Evolutionary conservation across 2,888 invertebrate species (phyloP).

Genomic region (Elgonia sp.): DNA sequence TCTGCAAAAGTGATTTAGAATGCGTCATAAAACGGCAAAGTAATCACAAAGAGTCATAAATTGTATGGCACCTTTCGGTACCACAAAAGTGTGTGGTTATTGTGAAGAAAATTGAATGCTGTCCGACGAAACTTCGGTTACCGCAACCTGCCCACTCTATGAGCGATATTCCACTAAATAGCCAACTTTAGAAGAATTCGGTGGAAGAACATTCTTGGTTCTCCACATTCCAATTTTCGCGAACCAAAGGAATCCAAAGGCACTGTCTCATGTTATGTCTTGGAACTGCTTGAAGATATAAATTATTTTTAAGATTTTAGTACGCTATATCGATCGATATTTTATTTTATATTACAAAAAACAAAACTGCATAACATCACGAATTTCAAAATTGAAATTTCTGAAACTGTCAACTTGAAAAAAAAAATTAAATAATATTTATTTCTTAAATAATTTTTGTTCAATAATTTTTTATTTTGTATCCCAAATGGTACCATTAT

Average conservation of each 20-base stretch:
- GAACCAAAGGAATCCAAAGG: conserved; percentile 8
- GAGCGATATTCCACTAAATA: conserved; percentile 49
- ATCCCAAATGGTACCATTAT: too few relatives aligned
- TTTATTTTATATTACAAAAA: too few relatives aligned
- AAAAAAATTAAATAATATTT: too few relatives aligned
- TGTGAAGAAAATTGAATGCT: conserved; percentile 70
- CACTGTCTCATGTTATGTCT: not conserved
- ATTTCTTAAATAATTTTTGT: too few relatives aligned
- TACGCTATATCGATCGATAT: too few relatives aligned
- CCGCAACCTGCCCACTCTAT: conserved; percentile 51
- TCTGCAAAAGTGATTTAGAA: conserved; percentile 66
- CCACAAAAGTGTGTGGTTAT: conserved; percentile 64
- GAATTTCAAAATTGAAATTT: too few relatives aligned
- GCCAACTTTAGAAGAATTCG: conserved; percentile 56
- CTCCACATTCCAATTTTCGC: conserved; percentile 22
- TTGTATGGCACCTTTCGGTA: conserved; percentile 68
- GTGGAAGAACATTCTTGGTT: conserved; percentile 13
- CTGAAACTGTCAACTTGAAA: too few relatives aligned
- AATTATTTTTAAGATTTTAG: too few relatives aligned
- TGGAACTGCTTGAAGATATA: not conserved
- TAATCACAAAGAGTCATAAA: conserved; percentile 65
- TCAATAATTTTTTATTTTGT: too few relatives aligned
- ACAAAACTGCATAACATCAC: too few relatives aligned
- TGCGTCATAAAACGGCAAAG: conserved; percentile 67
- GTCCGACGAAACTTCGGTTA: conserved; percentile 48